Conservation (phyloP, 2,888 invertebrate genomes). For the Philonicus albiceps region DNA sequence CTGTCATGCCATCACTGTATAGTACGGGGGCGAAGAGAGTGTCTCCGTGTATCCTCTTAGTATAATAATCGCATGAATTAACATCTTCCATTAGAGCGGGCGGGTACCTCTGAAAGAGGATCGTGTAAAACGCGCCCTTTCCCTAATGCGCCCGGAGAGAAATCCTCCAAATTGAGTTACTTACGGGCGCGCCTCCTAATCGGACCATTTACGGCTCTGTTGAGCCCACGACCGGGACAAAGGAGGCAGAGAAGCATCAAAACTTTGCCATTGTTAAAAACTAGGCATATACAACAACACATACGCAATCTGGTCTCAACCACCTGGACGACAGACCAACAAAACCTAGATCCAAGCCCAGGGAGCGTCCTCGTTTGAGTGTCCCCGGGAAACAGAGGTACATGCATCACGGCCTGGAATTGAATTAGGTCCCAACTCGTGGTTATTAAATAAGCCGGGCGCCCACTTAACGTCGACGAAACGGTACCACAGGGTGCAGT, state of each 20-base stretch:
- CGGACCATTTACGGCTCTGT: neutral
- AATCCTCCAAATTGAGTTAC: conserved; percentile 3
- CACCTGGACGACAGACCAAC: neutral
- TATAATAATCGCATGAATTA: conserved; percentile 20
- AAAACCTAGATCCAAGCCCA: neutral
- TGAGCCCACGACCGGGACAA: neutral
- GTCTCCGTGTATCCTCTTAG: neutral
- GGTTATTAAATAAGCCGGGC: conserved; percentile 25
- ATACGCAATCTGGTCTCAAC: neutral
- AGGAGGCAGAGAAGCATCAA: neutral
- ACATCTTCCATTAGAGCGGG: conserved; percentile 14
- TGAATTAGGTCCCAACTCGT: conserved; percentile 9
- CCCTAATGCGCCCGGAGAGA: neutral
- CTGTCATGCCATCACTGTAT: neutral
- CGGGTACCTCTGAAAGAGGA: neutral
- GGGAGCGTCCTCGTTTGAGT: neutral
- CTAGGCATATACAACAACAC: neutral
- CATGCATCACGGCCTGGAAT: conserved; percentile 1
- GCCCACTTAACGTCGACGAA: neutral
- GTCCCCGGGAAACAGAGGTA: neutral
- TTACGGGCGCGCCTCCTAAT: neutral
- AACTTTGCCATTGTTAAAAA: conserved; percentile 32
- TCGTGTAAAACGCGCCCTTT: neutral
- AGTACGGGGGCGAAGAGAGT: neutral
- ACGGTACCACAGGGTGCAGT: conserved; percentile 9